Base-by-base conservation (phyloP, 2,888 invertebrate genomes). In the Tholera decimalis region DNA sequence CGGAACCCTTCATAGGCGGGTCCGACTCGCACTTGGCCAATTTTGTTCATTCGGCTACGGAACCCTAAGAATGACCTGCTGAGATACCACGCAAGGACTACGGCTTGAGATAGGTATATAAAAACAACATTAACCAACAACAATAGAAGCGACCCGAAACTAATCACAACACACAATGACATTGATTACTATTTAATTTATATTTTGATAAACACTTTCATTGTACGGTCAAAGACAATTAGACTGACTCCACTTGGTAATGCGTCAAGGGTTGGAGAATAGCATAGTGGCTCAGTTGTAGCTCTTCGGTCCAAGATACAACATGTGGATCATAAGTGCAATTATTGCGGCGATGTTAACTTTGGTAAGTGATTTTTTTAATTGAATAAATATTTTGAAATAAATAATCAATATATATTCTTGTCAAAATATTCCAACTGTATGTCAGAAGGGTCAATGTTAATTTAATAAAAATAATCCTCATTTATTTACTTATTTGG, bases 201-300 rank as follows among this genome's bases (percentile, higher is more conserved):
- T 65, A 50, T 55, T 73, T 54, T 41, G 9, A 79, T 83, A 85
- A 85, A 87, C 87, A 88, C 20, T 44, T 63, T 55, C 37, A 85
- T 85, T 88, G 85, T 84, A 24, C 59, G 54, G 59, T 74, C 61
- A 67, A 71, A 79, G 28, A 85, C 83, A 86, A 83, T 77, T 18
- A 55, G 20, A 18, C 4, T 26, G 3, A 20, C 59, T 66, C 84
- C 83, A 35, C 83, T 83, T 74, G 77, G 71, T 69, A 47, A 60
- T 33, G 49, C 54, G 44, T 62, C 35, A 76, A 59, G 72, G 26
- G 44, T 55, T 20, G 30, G 54, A 80, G 71, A 73, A 86, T 84
- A 86, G 64, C 56, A 76, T 56, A 76, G 13, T 9, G 28, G 68
- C 47, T 77, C 83, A 89, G 83, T 88, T 24, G 68, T 33, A 22